Conservation (phyloP, 23 tunicate species). For the Halocynthia roretzi region DNA sequence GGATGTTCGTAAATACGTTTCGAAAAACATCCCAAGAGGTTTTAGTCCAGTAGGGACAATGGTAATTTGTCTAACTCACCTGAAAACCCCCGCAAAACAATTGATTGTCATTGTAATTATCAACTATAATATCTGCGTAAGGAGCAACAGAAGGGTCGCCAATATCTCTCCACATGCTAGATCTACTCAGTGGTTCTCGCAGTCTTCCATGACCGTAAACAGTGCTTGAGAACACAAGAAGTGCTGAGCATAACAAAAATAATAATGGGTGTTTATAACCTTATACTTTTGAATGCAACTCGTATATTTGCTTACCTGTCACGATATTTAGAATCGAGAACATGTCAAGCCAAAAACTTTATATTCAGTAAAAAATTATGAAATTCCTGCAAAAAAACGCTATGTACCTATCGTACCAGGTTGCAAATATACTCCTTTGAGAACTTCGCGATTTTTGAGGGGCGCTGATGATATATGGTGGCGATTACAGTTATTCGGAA, state of each 20-base stretch:
- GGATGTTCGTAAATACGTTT: not conserved
- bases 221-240: not conserved
- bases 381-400: too few species aligned
- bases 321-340: too few species aligned
- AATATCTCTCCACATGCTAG: constrained; percentile 24
- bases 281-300: too few species aligned
- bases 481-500: too few species aligned
- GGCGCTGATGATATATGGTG: too few species aligned
- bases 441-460: too few species aligned
- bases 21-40: not conserved
- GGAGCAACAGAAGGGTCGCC: constrained; percentile 37
- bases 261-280: not conserved
- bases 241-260: not conserved
- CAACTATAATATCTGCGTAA: constrained; percentile 18
- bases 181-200: constrained; percentile 43
- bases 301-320: too few species aligned
- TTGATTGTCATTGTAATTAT: constrained; percentile 49
- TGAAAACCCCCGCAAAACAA: constrained; percentile 63
- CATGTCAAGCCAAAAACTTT: too few species aligned
- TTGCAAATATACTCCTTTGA: too few species aligned
- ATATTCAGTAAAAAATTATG: too few species aligned
- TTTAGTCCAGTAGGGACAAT: not conserved
- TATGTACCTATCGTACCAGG: too few species aligned
- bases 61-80: constrained; percentile 8
- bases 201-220: constrained; percentile 39